These are phyloP conservation scores for Emesis castigata DNA, from an alignment of 2,888 invertebrate species.

Conservation along the genomic window DNA sequence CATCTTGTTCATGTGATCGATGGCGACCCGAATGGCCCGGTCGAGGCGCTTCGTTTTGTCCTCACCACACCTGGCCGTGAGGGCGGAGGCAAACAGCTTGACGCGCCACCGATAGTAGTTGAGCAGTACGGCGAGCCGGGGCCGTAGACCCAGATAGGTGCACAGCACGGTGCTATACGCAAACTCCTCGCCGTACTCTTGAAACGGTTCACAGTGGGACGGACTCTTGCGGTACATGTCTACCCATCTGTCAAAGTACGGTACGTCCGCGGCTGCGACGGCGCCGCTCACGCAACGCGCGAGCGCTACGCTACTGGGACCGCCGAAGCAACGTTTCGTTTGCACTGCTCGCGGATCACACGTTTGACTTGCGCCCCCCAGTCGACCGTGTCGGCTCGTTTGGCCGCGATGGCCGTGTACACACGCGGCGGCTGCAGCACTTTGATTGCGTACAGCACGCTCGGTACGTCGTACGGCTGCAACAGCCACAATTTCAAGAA, in stretches of 20 bases:
- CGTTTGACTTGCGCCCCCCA: background rate
- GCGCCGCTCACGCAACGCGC: background rate
- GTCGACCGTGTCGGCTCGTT: too few species aligned
- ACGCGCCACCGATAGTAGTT: conserved; percentile 20
- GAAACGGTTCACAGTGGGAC: conserved; percentile 14
- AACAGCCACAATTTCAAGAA: conserved; percentile 2
- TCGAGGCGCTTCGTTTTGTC: conserved; percentile 3
- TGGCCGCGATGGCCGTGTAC: too few species aligned
- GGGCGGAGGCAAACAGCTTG: conserved; percentile 3
- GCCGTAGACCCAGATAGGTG: background rate
- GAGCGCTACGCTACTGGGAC: conserved; percentile 14
- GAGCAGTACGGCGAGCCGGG: conserved; percentile 20
- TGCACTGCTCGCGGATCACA: conserved; percentile 9
- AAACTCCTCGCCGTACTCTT: conserved; percentile 2
- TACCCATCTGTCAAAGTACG: conserved; percentile 8
- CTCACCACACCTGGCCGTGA: conserved; percentile 6
- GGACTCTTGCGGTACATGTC: conserved; percentile 11
- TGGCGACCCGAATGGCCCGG: background rate
- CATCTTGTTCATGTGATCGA: conserved; percentile 18
- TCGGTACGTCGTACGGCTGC: background rate
- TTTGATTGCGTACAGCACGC: background rate
- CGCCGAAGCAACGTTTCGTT: conserved; percentile 11
- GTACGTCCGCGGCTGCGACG: conserved; percentile 4
- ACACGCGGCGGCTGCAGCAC: too few species aligned
- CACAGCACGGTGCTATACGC: too few species aligned